phyloP scores from a whole-genome alignment of 2,888 invertebrate genomes.

The Proisotoma minuta region DNA sequence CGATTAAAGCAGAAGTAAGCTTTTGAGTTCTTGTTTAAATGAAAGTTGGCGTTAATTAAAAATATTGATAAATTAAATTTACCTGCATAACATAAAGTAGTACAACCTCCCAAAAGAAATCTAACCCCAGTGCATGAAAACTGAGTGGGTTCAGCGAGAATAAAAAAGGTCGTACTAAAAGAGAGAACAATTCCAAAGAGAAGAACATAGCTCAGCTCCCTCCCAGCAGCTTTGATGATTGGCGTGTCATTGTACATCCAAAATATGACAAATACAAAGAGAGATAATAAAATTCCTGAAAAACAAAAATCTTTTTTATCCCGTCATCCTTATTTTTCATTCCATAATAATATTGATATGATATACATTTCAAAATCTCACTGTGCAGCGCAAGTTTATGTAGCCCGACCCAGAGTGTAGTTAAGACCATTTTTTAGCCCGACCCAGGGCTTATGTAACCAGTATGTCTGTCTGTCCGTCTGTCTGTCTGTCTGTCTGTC shows the following conservation, averaged over 20 bases:
- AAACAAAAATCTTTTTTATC: conserved; percentile 1
- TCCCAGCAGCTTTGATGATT: conserved; percentile 54
- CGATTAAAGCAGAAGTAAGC: no score
- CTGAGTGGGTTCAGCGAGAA: conserved; percentile 54
- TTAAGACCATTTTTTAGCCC: no score
- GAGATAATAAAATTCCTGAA: conserved; percentile 53
- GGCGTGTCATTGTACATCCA: conserved; percentile 56
- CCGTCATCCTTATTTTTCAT: neutral
- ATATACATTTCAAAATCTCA: no score
- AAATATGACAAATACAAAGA: conserved; percentile 54
- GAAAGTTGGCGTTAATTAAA: neutral
- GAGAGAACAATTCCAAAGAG: conserved; percentile 55
- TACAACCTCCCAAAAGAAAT: conserved; percentile 57
- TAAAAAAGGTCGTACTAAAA: conserved; percentile 55
- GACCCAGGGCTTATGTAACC: no score
- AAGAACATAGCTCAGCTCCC: conserved; percentile 56
- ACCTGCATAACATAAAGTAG: conserved; percentile 56
- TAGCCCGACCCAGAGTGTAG: no score
- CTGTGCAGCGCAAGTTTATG: no score
- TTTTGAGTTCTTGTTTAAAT: neutral
- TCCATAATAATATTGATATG: neutral
- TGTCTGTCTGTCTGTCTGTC: no score
- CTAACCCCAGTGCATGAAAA: conserved; percentile 55
- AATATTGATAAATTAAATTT: neutral
- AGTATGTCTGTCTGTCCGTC: no score